Evolutionary conservation across 1,140 invertebrate species (phyloP), one percentile per base, ranked within the genome.

Genomic region (Teleogryllus occipitalis): DNA sequence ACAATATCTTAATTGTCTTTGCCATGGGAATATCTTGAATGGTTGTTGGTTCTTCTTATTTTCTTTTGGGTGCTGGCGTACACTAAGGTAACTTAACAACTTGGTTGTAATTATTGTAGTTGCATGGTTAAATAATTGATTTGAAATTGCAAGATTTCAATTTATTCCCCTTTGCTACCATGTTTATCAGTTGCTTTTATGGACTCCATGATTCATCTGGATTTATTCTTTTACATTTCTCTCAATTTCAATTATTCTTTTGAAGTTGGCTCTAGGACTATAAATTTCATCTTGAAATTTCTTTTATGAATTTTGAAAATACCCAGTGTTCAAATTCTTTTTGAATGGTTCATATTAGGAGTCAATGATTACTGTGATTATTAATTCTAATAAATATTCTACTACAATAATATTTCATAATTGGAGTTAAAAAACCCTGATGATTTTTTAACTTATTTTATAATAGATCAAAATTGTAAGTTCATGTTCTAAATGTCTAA

Each of bases 31-130:
- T 65, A 65, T 65, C 54, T 14, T 65, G 54, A 65, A 65, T 14
- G 54, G 54, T 65, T 65, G 18, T 65, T 65, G 54, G 54, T 65
- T 65, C 54, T 74, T 39, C 79, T 49, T 82, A 83, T 81, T 74
- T 81, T 47, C 79, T 82, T 74, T 74, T 82, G 82, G 82, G 82
- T 82, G 82, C 79, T 21, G 47, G 47, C 22, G 12, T 77, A 65
- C 4, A 4, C 18, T 72, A 46, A 54, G 10, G 47, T 78, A 47
- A 39, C 27, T 39, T 39, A 39, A 39, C 27, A 39, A 39, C 1
- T 39, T 5, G 5, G 27, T 39, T 39, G 27, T 39, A 39, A 39
- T 39, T 39, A 39, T 5, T 39, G 27, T 39, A 39, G 27, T 39
- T 39, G 27, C 27, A 39, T 39, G 27, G 27, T 39, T 39, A 39